Evolutionary conservation across 2,888 invertebrate species (phyloP), one percentile per base, ranked within the genome.

Genomic region (Amblyteles armatorius): DNA sequence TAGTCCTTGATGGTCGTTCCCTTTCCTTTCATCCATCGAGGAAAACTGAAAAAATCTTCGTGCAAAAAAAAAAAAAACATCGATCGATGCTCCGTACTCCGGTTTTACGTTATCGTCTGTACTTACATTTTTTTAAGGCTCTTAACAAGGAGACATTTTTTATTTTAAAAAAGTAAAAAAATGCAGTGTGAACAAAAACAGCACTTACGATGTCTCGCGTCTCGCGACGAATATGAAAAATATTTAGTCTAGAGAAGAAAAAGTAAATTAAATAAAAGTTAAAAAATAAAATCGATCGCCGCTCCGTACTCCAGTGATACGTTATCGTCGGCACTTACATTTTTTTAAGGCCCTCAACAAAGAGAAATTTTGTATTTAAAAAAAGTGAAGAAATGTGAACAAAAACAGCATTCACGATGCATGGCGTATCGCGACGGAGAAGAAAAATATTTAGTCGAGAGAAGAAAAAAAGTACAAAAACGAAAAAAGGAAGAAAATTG

Each of bases 1-100:
- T 88, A 86, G 86, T 85, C 83, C 74, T 71, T 50, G 78, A 50
- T 73, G 65, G 82, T 77, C 72, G 83, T 79, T 84, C 76, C 68
- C 63, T 79, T 85, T 85, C 74, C 82, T 82, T 19, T 40, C 67
- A 16, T 40, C 29, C 29, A 40, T 13, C 48, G 55, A 16, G 4
- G 16, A 48, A 48, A 16, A 48, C 44, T 48, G 16, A 26, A 57
- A 22, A 11, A 57, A 13, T 22, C 44, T 57, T 13, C 57, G 22
- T 26, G 11, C 4, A 55, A 55, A 22, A 55, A 55, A 9, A 22
- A 57, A 57, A 13, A 55, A 55, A 55, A 55, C 0, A 9, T 22
- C 55, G 11, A 40, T 40, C 40, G 40, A 33, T 33, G 33, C 11
- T 40, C 9, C 40, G 11, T 40, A 40, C 40, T 40, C 5, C 40